Conservation (phyloP, 2,888 invertebrate species). For the Harpalus rufipes region DNA sequence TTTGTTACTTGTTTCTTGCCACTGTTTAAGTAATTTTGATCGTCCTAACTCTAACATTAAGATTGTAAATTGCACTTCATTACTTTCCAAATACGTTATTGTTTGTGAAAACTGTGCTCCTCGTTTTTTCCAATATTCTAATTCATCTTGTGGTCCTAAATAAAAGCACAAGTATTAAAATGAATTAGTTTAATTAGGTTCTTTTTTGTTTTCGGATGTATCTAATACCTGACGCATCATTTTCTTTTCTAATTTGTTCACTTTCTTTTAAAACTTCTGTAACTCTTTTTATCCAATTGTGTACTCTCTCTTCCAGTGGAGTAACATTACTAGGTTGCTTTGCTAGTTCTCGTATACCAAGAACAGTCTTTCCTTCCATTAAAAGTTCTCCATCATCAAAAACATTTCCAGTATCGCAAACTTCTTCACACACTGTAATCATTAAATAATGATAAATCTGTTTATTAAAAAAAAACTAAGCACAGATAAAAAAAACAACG, state of each 20-base stretch:
- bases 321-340: constrained; percentile 83
- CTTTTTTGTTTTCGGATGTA: not conserved
- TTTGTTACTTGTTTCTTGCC: constrained; percentile 92
- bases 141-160: constrained; percentile 93
- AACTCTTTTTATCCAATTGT: constrained; percentile 88
- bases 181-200: not conserved
- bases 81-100: constrained; percentile 85
- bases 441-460: not conserved
- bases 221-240: constrained; percentile 85
- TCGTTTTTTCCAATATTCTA: constrained; percentile 97
- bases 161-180: not conserved
- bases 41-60: constrained; percentile 87
- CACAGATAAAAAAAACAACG: too few species aligned
- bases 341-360: constrained; percentile 85
- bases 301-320: constrained; percentile 86
- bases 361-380: constrained; percentile 81
- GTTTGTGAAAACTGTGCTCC: constrained; percentile 96
- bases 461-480: not conserved
- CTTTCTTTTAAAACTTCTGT: constrained; percentile 93
- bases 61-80: constrained; percentile 88
- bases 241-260: constrained; percentile 93
- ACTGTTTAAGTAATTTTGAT: constrained; percentile 88
- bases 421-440: constrained; percentile 88
- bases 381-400: constrained; percentile 86
- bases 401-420: constrained; percentile 87